A percentile compares a stretch with the other conserved stretches of the same genome.
Conservation (phyloP, 2,797 vertebrate species). For the Artibeus jamaicensis region DNA sequence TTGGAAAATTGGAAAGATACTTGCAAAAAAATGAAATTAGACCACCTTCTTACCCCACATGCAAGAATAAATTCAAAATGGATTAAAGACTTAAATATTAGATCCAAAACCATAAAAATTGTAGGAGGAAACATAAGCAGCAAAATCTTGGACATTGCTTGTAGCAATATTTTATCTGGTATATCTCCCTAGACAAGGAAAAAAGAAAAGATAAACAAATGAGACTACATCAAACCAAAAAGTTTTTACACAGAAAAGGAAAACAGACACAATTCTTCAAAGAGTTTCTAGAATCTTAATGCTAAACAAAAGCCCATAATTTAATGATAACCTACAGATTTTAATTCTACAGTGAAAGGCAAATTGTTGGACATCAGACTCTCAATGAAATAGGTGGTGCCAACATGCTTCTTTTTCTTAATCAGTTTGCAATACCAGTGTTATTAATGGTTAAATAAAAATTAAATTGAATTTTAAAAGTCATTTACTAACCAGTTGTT, state of each 20-base stretch:
- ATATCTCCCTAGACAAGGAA: too few relatives aligned
- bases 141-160: too few relatives aligned
- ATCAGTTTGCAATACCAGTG: not conserved
- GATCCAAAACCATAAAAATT: too few relatives aligned
- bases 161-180: too few relatives aligned
- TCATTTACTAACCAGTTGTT: not conserved
- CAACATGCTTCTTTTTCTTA: not conserved
- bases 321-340: constrained; percentile 4
- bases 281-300: not conserved
- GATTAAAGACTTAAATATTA: too few relatives aligned
- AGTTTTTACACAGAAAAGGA: not conserved
- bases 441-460: constrained; percentile 4
- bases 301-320: not conserved
- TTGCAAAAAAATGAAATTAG: too few relatives aligned
- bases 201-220: too few relatives aligned
- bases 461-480: constrained; percentile 2
- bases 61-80: too few relatives aligned
- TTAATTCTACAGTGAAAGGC: not conserved
- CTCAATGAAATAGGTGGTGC: not conserved
- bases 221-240: too few relatives aligned
- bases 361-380: not conserved
- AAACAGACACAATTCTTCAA: not conserved
- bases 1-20: too few relatives aligned
- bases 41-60: too few relatives aligned
- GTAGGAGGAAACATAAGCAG: too few relatives aligned